Evolutionary conservation across 1,140 invertebrate species (phyloP).

Genomic region (Adelges cooleyi): DNA sequence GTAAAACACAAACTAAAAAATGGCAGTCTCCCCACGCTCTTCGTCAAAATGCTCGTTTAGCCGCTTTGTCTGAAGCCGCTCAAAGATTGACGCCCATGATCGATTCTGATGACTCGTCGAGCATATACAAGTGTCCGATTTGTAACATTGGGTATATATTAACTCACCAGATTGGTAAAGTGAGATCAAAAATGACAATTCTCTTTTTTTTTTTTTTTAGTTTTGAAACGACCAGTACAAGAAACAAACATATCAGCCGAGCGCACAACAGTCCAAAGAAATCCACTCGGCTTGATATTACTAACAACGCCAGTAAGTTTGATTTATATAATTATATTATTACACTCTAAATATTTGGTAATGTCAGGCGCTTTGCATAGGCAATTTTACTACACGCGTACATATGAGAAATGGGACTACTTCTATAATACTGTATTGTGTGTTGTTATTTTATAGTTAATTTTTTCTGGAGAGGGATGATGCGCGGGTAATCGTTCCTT

Average conservation of each 20-base stretch:
- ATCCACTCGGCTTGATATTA: not conserved
- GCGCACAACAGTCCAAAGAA: constrained; percentile 13
- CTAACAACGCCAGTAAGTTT: not conserved
- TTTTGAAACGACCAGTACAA: constrained; percentile 16
- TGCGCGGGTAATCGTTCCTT: too few relatives aligned
- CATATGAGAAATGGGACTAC: too few relatives aligned
- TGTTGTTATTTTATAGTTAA: too few relatives aligned
- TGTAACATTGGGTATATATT: constrained; percentile 9
- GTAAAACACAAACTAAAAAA: not conserved
- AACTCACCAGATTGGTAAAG: too few relatives aligned
- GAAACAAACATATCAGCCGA: constrained; percentile 25
- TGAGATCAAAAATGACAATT: too few relatives aligned
- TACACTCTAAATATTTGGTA: not conserved
- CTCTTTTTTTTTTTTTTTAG: not conserved
- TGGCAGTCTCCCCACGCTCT: constrained; percentile 7
- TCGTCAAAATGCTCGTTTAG: constrained; percentile 7
- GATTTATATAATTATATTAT: not conserved
- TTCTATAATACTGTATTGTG: too few relatives aligned
- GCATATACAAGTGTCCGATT: constrained; percentile 19
- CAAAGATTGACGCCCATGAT: constrained; percentile 3
- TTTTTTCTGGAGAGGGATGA: too few relatives aligned
- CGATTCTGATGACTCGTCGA: not conserved
- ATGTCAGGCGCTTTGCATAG: constrained; percentile 1
- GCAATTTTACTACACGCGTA: constrained; percentile 22
- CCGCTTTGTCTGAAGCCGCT: constrained; percentile 10